Conservation (phyloP, 2,888 invertebrate genomes). For the Sisyra terminalis region DNA sequence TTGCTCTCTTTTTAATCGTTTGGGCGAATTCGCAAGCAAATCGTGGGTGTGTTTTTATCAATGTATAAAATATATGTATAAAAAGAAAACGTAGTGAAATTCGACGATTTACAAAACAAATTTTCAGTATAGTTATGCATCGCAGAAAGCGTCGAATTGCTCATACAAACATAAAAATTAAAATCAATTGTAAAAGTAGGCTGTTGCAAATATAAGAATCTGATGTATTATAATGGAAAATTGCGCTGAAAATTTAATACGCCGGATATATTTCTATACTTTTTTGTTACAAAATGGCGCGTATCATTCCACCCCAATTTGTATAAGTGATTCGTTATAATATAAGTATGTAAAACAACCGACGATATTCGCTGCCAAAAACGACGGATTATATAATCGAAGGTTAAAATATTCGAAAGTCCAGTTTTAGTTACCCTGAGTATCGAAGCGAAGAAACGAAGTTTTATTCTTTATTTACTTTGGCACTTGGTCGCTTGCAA, state of each 20-base stretch:
- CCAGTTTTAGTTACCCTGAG: constrained; percentile 9
- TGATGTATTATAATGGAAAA: not conserved
- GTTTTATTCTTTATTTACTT: constrained; percentile 4
- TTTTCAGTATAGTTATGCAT: not conserved
- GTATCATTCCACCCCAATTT: constrained; percentile 4
- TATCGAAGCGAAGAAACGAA: constrained; percentile 5
- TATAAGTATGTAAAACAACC: constrained; percentile 16
- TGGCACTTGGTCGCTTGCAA: constrained; percentile 3
- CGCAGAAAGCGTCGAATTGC: constrained; percentile 4
- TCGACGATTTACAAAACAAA: constrained; percentile 4
- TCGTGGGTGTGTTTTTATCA: constrained; percentile 10
- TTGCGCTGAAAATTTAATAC: constrained; percentile 2
- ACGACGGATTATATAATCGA: constrained; percentile 7
- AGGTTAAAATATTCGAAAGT: constrained; percentile 8
- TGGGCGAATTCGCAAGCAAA: constrained; percentile 24
- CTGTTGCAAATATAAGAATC: constrained; percentile 2
- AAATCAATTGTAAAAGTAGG: constrained; percentile 1
- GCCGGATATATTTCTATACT: constrained; percentile 3
- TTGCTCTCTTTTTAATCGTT: constrained; percentile 18
- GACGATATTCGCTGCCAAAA: constrained; percentile 29
- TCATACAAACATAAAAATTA: constrained; percentile 1
- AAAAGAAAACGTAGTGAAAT: constrained; percentile 4
- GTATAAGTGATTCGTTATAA: constrained; percentile 9
- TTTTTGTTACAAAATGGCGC: constrained; percentile 4
- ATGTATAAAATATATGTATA: constrained; percentile 3